Evolutionary conservation across 2,113 vertebrate genomes (phyloP), one percentile per base, ranked within the genome.

Genomic region (Ageneiosus marmoratus): DNA sequence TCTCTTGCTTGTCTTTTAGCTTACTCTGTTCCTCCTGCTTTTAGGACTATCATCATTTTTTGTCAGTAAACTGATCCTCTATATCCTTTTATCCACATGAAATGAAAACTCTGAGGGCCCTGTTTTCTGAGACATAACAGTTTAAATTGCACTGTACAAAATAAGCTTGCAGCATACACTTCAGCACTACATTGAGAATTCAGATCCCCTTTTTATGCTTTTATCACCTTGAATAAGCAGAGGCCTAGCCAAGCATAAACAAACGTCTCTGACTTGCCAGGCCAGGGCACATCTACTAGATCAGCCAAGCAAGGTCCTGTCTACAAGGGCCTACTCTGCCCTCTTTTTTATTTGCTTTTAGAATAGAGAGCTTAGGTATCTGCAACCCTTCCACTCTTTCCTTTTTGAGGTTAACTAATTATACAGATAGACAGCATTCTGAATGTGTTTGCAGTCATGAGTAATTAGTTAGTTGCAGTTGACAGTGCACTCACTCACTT

Each of bases 151-250:
- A 72, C 83, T 86, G 89, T 89, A 90, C 91, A 90, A 90, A 92
- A 92, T 93, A 91, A 88, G 89, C 92, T 93, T 90, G 86, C 79
- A 85, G 86, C 88, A 87, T 92, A 91, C 82, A 88, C 92, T 90
- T 87, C 90, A 81, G 85, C 89, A 87, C 58, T 82, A 79, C 90
- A 92, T 93, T 90, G 78, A 93, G 93, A 91, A 94, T 94, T 94
- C 89, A 92, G 92, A 92, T 89, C 89, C 86, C 89, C 91, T 93
- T 93, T 92, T 92, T 90, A 92, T 93, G 93, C 93, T 95, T 94
- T 94, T 94, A 94, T 93, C 94, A 94, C 93, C 91, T 92, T 81
- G 91, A 90, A 93, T 93, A 86, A 79, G 78, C 77, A 48, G 84
- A n/a, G 80, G 86, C 50, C 82, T 92, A 92, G 88, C 89, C 92